Evolutionary conservation across 2,888 invertebrate genomes (phyloP), one percentile per base, ranked within the genome.

Genomic region (Agonopterix arenella): DNA sequence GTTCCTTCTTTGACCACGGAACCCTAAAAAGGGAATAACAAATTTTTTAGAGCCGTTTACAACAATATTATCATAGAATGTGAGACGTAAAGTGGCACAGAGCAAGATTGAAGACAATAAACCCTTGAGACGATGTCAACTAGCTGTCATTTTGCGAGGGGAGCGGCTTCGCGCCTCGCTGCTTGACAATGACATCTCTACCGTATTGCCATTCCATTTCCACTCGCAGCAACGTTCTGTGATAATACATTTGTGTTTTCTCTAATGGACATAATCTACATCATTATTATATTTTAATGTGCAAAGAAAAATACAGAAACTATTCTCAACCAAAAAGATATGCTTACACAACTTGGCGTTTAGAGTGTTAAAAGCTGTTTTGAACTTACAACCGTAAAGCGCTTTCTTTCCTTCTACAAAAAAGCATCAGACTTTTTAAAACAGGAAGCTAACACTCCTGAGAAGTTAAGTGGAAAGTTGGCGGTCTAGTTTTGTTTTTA

Each of bases 401-500:
- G 79, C 71, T 75, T 78, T 75, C 73, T 76, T 72, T 68, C 68
- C 68, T 66, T 61, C 59, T 56, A 75, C 68, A 79, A 84, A 80
- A 85, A 85, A 77, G 70, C 73, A 68, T 66, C 70, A 64, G 66
- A 79, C 70, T 80, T 83, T 80, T 80, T 70, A 83, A 83, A 86
- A 84, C 82, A 80, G 80, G 80, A 84, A 86, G 81, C 80, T 74
- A 84, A 82, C 84, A 83, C 79, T 84, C 79, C 79, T 70, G 71
- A 73, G 73, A 80, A 82, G 81, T 84, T 86, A 83, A 88, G 85
- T 84, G 76, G 71, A 75, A 85, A 86, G 86, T 88, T 86, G 68
- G 77, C 68, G 68, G 72, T 73, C 72, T 73, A 70, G 73, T 76
- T 77, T 79, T 71, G 65, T 70, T 73, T 73, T 70, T 83, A 74